Conservation (phyloP, 2,113 vertebrate genomes). For the Nyctereutes procyonoides region DNA sequence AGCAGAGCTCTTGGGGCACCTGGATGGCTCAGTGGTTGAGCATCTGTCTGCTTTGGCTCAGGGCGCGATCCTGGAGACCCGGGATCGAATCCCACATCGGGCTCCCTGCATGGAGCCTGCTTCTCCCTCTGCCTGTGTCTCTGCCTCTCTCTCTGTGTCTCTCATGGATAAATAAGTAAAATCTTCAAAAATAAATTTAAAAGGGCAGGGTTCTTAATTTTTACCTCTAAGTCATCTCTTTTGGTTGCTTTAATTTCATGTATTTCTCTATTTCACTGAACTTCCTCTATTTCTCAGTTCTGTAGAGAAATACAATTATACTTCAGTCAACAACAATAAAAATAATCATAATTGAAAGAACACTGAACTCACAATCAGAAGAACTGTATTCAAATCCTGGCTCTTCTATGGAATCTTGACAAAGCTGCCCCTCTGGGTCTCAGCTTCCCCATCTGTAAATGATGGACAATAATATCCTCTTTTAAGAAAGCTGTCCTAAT, state of each 20-base stretch:
- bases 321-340: background rate
- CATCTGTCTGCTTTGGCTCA: too few species aligned
- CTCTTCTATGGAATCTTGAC: background rate
- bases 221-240: background rate
- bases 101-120: too few species aligned
- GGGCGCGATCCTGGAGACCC: too few species aligned
- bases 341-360: conserved; percentile 22
- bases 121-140: too few species aligned
- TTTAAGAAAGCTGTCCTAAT: background rate
- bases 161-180: too few species aligned
- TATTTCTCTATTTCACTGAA: background rate
- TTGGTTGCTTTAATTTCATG: background rate
- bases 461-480: background rate
- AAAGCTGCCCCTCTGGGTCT: background rate
- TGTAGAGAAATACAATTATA: background rate
- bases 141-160: too few species aligned
- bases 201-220: background rate
- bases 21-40: too few species aligned
- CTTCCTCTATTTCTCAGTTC: background rate
- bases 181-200: too few species aligned
- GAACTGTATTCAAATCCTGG: background rate
- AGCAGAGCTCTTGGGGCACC: too few species aligned
- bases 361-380: background rate
- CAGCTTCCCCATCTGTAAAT: background rate
- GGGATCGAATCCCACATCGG: too few species aligned